Evolutionary conservation across 2,113 vertebrate genomes (phyloP), one percentile per base, ranked within the genome.

Genomic region (Hemiscyllium ocellatum): DNA sequence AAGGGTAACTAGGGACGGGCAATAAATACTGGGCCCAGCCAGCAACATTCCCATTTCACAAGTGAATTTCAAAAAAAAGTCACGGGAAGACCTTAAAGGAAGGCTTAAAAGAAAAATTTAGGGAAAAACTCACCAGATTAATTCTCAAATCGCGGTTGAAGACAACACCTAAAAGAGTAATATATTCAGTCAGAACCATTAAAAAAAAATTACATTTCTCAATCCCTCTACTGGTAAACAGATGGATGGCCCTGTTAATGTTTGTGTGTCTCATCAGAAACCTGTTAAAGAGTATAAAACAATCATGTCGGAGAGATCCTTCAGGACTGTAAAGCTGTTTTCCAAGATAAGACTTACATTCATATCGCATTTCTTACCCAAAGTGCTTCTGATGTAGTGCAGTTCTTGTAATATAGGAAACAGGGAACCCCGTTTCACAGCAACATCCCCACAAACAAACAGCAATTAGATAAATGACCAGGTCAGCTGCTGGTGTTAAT

Each of bases 141-240:
- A 98, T 97, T 47, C 97, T 97, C 80, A 98, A 95, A 96, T 98
- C 98, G 96, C 98, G 96, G 89, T 96, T 97, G 96, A 98, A 98
- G 42, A 95, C 95, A 22, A 98, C 96, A 8, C 98, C 98, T 89
- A n/a, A 95, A 96, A 94, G 86, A 93, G 22, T 94, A 37, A 95
- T 42, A 95, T 2, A 47, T 26, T 10, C 26, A 15, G 76, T 33
- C 26, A 61, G 33, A 20, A 66, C 3, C n/a, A 37, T 20, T 37
- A 8, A 89, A 52, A 47, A 87, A 89, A n/a, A 91, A 65, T 7
- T 22, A 65, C 90, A 15, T 61, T 95, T 78, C 42, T 80, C 42
- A 76, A 52, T 83, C n/a, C 4, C 17, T 80, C n/a, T 76, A 7
- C 72, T n/a, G 10, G 10, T 78, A n/a, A n/a, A 78, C 33, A 70